These are phyloP conservation scores for Eidolon dupreanum DNA, from an alignment of 2,797 vertebrate species.

Conservation along the genomic window DNA sequence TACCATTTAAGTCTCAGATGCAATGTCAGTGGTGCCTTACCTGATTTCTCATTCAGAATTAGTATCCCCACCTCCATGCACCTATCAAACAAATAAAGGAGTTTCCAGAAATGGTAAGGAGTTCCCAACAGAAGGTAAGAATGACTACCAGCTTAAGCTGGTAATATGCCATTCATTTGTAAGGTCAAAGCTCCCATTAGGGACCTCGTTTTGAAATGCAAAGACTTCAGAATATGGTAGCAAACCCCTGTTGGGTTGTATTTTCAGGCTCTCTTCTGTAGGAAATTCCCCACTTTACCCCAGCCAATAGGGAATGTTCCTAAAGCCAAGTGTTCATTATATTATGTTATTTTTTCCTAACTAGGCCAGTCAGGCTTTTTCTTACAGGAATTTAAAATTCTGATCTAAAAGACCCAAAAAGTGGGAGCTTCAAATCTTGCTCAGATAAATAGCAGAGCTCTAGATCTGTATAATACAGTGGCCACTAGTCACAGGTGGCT, in stretches of 20 bases:
- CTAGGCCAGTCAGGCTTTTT: not conserved
- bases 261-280: not conserved
- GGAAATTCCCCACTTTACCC: not conserved
- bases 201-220: slow-evolving; percentile 23
- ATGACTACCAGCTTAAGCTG: not conserved
- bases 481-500: not conserved
- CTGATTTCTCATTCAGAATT: not conserved
- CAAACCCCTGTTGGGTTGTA: not conserved
- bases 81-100: not conserved
- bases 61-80: not conserved
- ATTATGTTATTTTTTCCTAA: not conserved
- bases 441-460: not conserved
- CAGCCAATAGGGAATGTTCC: not conserved
- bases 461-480: not conserved
- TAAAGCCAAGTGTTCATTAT: not conserved
- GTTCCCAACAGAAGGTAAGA: not conserved
- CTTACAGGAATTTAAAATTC: slow-evolving; percentile 9
- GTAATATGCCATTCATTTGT: not conserved
- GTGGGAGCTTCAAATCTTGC: not conserved
- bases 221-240: not conserved
- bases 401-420: not conserved
- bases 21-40: not conserved
- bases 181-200: not conserved
- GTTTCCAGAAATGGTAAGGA: not conserved
- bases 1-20: not conserved